phyloP scores from a whole-genome alignment of 1,140 invertebrate species.

The Drosophila pruinosa region DNA sequence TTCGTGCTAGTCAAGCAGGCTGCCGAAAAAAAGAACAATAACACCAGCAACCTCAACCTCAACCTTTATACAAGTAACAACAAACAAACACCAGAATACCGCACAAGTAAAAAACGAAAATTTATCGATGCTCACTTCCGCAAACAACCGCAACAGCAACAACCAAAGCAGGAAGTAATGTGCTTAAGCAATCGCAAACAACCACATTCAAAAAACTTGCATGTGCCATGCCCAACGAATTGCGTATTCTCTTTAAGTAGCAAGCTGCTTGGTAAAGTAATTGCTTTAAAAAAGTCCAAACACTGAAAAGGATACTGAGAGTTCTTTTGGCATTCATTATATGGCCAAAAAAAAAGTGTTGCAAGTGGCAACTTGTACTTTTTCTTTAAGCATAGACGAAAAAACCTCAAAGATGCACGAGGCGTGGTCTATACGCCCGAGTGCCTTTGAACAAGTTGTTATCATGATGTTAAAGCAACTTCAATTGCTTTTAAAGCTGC shows the following conservation, averaged over 20 bases:
- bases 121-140: constrained; percentile 73
- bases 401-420: neutral
- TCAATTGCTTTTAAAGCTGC: neutral
- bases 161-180: constrained; percentile 45
- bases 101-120: constrained; percentile 67
- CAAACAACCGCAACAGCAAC: constrained; percentile 54
- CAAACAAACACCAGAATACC: constrained; percentile 24
- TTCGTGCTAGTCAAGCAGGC: constrained; percentile 29
- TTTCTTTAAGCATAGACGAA: neutral
- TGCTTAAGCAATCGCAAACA: constrained; percentile 35
- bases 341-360: neutral
- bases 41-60: constrained; percentile 21
- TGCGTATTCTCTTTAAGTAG: constrained; percentile 14
- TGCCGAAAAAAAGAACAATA: neutral
- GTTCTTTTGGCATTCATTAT: neutral
- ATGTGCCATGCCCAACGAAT: neutral
- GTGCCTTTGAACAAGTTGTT: neutral
- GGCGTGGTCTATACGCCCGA: neutral
- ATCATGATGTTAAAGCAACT: too few relatives aligned
- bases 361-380: neutral
- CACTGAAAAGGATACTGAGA: too few relatives aligned
- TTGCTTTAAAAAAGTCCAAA: too few relatives aligned
- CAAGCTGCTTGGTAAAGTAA: neutral
- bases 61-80: constrained; percentile 31
- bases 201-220: constrained; percentile 27